These are phyloP conservation scores for Oncorhynchus tshawytscha DNA, from an alignment of 2,113 vertebrate genomes.

Conservation along the genomic window DNA sequence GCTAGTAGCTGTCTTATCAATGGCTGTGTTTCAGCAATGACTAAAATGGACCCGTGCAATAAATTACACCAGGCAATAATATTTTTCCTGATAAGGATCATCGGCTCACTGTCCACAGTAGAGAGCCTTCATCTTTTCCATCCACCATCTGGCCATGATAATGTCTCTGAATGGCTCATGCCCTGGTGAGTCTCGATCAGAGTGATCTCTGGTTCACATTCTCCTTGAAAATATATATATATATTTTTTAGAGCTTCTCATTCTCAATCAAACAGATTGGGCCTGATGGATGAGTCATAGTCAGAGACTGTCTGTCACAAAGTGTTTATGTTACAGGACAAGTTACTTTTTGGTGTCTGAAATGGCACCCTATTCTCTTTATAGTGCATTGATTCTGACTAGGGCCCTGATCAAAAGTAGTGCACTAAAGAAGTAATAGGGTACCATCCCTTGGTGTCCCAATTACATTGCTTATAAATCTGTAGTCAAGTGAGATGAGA, in stretches of 20 bases:
- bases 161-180: background rate
- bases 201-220: background rate
- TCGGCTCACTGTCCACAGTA: background rate
- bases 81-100: background rate
- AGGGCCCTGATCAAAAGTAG: too few species aligned
- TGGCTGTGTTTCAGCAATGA: background rate
- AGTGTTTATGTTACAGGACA: conserved; percentile 12
- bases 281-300: conserved; percentile 55
- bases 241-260: background rate
- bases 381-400: too few species aligned
- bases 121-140: background rate
- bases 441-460: background rate
- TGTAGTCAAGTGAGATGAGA: background rate
- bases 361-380: too few species aligned
- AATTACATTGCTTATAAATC: background rate
- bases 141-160: background rate
- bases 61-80: background rate
- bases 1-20: background rate
- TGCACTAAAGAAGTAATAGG: too few species aligned
- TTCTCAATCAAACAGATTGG: background rate
- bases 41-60: background rate
- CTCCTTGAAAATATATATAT: background rate
- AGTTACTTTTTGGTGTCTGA: background rate
- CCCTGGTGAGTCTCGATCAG: background rate
- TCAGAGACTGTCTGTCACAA: conserved; percentile 19